Evolutionary conservation across 2,113 vertebrate species (phyloP), one percentile per base, ranked within the genome.

Genomic region (Apaloderma vittatum): DNA sequence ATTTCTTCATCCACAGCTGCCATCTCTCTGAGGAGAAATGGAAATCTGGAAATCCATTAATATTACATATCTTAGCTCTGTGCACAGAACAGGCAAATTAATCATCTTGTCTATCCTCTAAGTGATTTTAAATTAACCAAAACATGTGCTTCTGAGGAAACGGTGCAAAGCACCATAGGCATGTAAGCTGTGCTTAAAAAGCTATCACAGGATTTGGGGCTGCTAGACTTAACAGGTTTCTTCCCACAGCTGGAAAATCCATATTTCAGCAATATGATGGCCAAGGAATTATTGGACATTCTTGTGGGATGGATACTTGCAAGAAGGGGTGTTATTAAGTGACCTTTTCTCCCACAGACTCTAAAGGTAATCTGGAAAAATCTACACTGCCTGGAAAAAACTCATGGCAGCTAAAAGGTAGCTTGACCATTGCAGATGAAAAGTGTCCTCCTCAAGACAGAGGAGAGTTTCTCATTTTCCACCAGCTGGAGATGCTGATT

Each of bases 41-140:
- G n/a, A 12, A 94, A 72, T 68, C 52, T 67, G 32, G 48, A 93
- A 93, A 93, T 57, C 57, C 40, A 72, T 11, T 81, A 87, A 46
- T 15, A 54, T 13, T 71, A 21, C 32, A 52, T 71, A 40, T 63
- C 18, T 86, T 74, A 91, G 48, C 30, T 90, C 54, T 57, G 21
- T 18, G 3, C 70, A 23, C 49, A 72, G 65, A 95, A 81, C 3
- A 84, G 52, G 21, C 23, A 72, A 30, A 93, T 80, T 81, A 84
- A 84, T 87, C 20, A 82, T 32, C 48, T 78, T 48, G 23, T 49
- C 43, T 80, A 40, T 71, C 68, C 78, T 91, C 29, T 78, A 87
- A 95, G 81, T 52, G 63, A 68, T 57, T 54, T 62, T 70, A 30
- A 94, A 23, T 93, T 29, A 96, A 75, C 87, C 73, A 94, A 96